Evolutionary conservation across 2,113 vertebrate species (phyloP).

Genomic region (Prionailurus viverrinus): DNA sequence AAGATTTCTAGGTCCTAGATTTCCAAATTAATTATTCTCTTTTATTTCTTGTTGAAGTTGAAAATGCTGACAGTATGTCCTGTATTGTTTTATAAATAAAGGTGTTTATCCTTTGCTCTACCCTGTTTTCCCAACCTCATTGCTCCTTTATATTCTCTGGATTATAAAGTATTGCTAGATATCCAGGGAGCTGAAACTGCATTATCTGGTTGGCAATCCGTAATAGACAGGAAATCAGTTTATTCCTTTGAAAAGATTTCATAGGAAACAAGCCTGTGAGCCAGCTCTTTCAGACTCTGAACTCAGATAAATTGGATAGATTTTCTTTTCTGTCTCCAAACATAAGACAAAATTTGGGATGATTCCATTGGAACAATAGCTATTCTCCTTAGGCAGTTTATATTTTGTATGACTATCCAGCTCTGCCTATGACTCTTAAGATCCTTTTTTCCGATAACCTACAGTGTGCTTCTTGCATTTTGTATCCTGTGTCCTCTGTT

Average conservation of each 20-base stretch:
- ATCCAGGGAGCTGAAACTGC: conserved; percentile 26
- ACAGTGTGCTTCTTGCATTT: background rate
- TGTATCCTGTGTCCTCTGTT: background rate
- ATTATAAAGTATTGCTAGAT: conserved; percentile 40
- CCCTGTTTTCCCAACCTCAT: background rate
- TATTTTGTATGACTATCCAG: background rate
- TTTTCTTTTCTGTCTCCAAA: conserved; percentile 54
- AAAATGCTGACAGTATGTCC: background rate
- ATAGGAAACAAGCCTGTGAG: conserved; percentile 25
- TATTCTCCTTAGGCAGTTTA: conserved; percentile 46
- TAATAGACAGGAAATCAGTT: conserved; percentile 55
- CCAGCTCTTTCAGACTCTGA: conserved; percentile 49
- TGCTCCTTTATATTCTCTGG: conserved; percentile 18
- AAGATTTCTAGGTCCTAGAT: background rate
- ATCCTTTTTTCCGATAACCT: background rate
- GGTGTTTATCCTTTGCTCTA: background rate
- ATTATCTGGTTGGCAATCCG: conserved; percentile 45
- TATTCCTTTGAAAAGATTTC: conserved; percentile 60
- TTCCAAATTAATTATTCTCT: conserved; percentile 44
- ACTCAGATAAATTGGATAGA: conserved; percentile 41
- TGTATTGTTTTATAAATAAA: conserved; percentile 30
- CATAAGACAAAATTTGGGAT: conserved; percentile 50
- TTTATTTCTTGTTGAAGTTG: background rate
- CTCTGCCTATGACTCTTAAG: background rate
- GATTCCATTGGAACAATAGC: background rate